Conservation (phyloP, 2,888 invertebrate species). For the Pyralis farinalis region DNA sequence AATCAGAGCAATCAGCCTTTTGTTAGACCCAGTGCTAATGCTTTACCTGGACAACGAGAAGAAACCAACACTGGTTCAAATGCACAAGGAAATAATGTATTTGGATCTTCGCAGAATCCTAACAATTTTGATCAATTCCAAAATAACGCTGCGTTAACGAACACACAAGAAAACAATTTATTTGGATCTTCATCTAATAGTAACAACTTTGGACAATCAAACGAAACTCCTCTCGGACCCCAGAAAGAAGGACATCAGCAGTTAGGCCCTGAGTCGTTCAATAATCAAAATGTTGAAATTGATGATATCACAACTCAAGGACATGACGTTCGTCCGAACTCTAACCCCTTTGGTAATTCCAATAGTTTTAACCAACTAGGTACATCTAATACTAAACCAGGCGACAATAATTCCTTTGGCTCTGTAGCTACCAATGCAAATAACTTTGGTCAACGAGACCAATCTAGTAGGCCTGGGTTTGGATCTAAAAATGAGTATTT, state of each 20-base stretch:
- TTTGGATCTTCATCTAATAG: conserved; percentile 5
- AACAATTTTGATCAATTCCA: conserved; percentile 2
- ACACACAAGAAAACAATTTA: conserved; percentile 1
- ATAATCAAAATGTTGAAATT: conserved; percentile 1
- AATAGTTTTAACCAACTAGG: conserved; percentile 9
- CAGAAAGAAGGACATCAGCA: conserved; percentile 4
- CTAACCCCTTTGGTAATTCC: conserved; percentile 15
- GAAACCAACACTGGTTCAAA: conserved; percentile 7
- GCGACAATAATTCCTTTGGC: conserved; percentile 12
- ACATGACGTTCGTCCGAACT: not conserved
- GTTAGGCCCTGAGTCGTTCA: not conserved
- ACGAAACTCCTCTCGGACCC: conserved; percentile 5
- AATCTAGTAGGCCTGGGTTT: conserved; percentile 18
- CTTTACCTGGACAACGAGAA: conserved; percentile 5
- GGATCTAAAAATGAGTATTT: conserved; percentile 36
- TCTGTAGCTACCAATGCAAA: conserved; percentile 19
- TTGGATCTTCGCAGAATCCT: conserved; percentile 1
- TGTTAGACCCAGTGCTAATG: conserved; percentile 24
- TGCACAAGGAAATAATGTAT: conserved; percentile 1
- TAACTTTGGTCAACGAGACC: conserved; percentile 22
- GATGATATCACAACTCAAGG: conserved; percentile 6
- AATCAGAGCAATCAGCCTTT: conserved; percentile 44
- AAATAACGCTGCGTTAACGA: not conserved
- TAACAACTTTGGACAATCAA: conserved; percentile 7
- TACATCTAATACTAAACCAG: conserved; percentile 5